phyloP scores from a whole-genome alignment of 2,888 invertebrate species.

The Pachycephus smyrnensis region DNA sequence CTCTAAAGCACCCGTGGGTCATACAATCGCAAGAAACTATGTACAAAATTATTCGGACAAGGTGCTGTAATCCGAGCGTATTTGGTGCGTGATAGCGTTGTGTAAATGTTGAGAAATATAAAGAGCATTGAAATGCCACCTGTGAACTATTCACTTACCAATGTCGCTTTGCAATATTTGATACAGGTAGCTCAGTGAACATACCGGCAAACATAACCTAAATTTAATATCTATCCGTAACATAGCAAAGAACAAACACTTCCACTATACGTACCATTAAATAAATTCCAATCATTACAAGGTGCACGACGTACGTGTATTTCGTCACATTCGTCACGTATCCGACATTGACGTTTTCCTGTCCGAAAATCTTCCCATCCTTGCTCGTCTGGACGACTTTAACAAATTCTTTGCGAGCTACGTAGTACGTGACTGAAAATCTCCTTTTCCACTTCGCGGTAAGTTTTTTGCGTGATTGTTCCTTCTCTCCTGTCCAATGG shows the following conservation, averaged over 20 bases:
- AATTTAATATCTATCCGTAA: background rate
- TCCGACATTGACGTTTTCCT: background rate
- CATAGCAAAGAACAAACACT: background rate
- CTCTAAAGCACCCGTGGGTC: background rate
- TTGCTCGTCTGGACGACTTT: background rate
- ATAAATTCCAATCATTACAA: background rate
- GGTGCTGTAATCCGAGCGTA: conserved; percentile 29
- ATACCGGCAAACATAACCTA: background rate
- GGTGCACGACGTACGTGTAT: background rate
- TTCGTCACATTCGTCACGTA: background rate
- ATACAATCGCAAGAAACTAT: background rate
- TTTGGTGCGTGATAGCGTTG: conserved; percentile 33
- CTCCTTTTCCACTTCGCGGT: background rate
- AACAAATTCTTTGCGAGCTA: background rate
- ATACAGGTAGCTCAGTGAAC: background rate
- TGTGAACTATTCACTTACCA: conserved; percentile 32
- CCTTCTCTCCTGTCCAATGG: background rate
- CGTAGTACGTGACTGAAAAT: background rate
- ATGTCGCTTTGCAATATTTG: conserved; percentile 21
- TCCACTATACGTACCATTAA: background rate
- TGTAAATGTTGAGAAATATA: conserved; percentile 42
- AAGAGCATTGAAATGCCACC: conserved; percentile 41
- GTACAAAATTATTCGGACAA: background rate
- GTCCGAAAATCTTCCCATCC: background rate
- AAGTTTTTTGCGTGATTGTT: background rate